Conservation (phyloP, 2,888 invertebrate genomes). For the Tetropium fuscum region DNA sequence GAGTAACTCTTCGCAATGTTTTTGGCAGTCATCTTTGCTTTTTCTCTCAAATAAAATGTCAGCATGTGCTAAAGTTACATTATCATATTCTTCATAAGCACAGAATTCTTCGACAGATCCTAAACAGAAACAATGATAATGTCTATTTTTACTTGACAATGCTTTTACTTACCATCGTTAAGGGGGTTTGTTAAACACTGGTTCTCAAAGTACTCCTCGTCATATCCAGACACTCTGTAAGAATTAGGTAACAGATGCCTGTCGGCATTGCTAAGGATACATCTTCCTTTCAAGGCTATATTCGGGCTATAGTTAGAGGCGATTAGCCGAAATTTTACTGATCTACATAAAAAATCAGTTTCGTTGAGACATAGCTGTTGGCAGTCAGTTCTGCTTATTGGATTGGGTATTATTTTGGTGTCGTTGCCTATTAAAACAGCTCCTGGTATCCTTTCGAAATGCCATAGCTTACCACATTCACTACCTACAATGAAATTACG, state of each 20-base stretch:
- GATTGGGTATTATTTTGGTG: conserved; percentile 71
- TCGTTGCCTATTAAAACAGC: conserved; percentile 78
- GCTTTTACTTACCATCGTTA: not conserved
- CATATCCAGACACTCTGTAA: conserved; percentile 79
- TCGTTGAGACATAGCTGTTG: conserved; percentile 73
- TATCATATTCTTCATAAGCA: conserved; percentile 81
- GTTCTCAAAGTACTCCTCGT: conserved; percentile 87
- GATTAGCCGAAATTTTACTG: conserved; percentile 67
- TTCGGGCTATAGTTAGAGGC: conserved; percentile 30
- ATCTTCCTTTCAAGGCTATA: conserved; percentile 68
- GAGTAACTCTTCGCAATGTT: conserved; percentile 72
- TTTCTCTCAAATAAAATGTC: conserved; percentile 68
- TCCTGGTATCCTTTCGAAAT: conserved; percentile 81
- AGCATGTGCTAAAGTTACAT: conserved; percentile 75
- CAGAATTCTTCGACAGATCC: conserved; percentile 70
- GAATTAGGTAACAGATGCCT: conserved; percentile 82
- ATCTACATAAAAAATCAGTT: conserved; percentile 69
- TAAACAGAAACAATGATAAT: conserved; percentile 8
- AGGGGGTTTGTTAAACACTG: conserved; percentile 74
- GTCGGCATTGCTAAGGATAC: conserved; percentile 79
- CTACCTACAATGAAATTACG: conserved; percentile 29
- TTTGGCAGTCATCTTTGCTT: conserved; percentile 69
- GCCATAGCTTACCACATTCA: conserved; percentile 75
- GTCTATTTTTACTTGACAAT: not conserved
- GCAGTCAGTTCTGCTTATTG: conserved; percentile 76